A percentile compares a stretch with the other conserved stretches of the same genome.
phyloP scores from a whole-genome alignment of 2,797 vertebrate genomes.

The Takifugu ocellatus region DNA sequence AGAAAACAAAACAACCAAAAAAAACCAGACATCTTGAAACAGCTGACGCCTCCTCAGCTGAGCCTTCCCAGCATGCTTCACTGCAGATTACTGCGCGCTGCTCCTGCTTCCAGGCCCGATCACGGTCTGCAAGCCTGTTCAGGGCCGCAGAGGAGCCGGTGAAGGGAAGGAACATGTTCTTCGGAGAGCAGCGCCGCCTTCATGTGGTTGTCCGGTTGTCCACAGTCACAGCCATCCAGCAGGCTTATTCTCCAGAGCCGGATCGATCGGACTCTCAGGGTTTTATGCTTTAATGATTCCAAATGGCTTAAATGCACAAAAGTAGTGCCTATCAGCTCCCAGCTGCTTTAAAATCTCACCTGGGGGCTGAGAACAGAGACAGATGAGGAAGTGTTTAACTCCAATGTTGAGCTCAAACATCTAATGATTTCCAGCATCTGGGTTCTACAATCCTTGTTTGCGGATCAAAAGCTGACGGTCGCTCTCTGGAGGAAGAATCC shows the following conservation, averaged over 20 bases:
- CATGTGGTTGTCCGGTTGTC: conserved; percentile 15
- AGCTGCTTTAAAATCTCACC: conserved; percentile 4
- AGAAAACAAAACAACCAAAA: conserved; percentile 23
- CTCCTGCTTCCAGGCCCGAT: conserved; percentile 26
- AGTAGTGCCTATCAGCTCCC: neutral
- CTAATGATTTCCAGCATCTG: conserved; percentile 6
- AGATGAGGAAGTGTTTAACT: neutral
- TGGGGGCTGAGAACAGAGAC: conserved; percentile 2
- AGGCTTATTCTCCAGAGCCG: conserved; percentile 26
- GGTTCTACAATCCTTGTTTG: neutral
- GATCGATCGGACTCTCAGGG: conserved; percentile 23
- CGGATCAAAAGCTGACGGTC: neutral
- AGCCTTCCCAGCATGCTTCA: conserved; percentile 39
- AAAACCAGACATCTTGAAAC: conserved; percentile 17
- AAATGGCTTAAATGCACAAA: conserved; percentile 12
- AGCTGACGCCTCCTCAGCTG: conserved; percentile 23
- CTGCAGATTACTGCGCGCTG: conserved; percentile 29
- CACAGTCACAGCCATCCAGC: conserved; percentile 16
- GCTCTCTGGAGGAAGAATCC: conserved; percentile 4
- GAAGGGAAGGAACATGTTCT: conserved; percentile 6
- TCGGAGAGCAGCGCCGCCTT: neutral
- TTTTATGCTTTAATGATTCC: conserved; percentile 42
- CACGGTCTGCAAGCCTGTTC: conserved; percentile 19
- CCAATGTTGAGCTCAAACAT: conserved; percentile 8
- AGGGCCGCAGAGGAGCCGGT: conserved; percentile 16